Percentiles rank a stretch among this genome's conserved stretches.
Conservation (phyloP, 2,797 vertebrate genomes). For the Gadopsis marmoratus region DNA sequence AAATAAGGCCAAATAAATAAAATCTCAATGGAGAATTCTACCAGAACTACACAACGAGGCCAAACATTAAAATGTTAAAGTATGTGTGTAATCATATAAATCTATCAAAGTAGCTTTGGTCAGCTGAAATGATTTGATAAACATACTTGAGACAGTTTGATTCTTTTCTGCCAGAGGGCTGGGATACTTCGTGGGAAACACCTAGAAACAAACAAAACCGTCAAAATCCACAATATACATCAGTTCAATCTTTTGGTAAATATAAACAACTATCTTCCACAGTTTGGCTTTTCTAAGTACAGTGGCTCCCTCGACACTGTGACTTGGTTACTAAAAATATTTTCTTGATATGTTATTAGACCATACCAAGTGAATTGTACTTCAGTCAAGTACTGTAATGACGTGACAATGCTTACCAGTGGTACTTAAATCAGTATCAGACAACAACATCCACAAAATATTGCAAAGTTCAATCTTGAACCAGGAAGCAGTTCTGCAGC, state of each 20-base stretch:
- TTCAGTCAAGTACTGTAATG: background rate
- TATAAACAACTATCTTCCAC: background rate
- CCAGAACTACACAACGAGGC: background rate
- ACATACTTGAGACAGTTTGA: slow-evolving; percentile 74
- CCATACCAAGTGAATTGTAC: background rate
- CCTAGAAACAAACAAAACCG: slow-evolving; percentile 70
- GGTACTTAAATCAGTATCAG: background rate
- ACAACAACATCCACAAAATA: background rate
- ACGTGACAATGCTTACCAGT: background rate
- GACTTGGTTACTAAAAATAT: background rate
- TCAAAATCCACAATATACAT: background rate
- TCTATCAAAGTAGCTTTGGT: background rate
- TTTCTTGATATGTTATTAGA: background rate
- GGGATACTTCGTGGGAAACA: slow-evolving; percentile 82
- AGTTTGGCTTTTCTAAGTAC: background rate
- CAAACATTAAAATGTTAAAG: background rate
- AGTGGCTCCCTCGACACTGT: background rate
- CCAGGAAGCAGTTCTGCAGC: background rate
- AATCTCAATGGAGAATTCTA: background rate
- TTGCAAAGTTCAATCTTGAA: background rate
- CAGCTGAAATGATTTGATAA: slow-evolving; percentile 7
- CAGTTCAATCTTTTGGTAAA: background rate
- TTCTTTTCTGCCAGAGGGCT: slow-evolving; percentile 75
- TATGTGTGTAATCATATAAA: background rate
- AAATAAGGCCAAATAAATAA: slow-evolving; percentile 18